Percentiles rank a stretch among this genome's conserved stretches.
phyloP scores from a whole-genome alignment of 2,888 invertebrate species.

The Malacosoma neustria region DNA sequence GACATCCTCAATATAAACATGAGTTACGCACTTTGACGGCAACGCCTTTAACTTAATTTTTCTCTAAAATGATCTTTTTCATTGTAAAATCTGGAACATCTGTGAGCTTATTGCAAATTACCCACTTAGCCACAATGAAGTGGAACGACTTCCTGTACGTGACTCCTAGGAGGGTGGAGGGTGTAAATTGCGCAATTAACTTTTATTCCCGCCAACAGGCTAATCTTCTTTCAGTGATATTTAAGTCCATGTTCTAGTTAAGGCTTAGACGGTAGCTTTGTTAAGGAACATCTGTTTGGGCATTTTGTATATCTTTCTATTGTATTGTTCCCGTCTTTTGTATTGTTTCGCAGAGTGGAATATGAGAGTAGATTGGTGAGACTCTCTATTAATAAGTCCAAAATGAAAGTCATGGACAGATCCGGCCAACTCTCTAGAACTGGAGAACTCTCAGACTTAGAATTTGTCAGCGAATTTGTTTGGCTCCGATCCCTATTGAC shows the following conservation, averaged over 20 bases:
- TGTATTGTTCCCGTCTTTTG: no score
- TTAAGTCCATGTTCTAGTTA: not conserved
- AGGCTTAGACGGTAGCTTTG: not conserved
- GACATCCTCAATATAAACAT: not conserved
- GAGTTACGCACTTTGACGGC: not conserved
- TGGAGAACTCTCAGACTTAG: no score
- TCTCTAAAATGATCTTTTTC: not conserved
- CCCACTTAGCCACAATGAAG: conserved; percentile 21
- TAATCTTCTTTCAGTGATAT: not conserved
- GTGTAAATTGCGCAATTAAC: not conserved
- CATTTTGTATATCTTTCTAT: no score
- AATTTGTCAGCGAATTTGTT: no score
- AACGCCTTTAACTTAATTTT: not conserved
- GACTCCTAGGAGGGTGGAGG: not conserved
- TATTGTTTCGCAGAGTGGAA: no score
- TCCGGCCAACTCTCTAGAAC: no score
- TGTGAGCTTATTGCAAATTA: conserved; percentile 14
- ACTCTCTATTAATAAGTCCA: no score
- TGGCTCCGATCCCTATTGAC: no score
- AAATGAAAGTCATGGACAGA: no score
- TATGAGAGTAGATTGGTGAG: no score
- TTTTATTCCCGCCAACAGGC: not conserved
- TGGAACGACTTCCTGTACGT: conserved; percentile 16
- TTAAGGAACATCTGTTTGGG: no score
- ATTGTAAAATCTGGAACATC: not conserved